These are phyloP conservation scores for Microcebus murinus DNA, from an alignment of 2,113 vertebrate genomes.

Conservation along the genomic window DNA sequence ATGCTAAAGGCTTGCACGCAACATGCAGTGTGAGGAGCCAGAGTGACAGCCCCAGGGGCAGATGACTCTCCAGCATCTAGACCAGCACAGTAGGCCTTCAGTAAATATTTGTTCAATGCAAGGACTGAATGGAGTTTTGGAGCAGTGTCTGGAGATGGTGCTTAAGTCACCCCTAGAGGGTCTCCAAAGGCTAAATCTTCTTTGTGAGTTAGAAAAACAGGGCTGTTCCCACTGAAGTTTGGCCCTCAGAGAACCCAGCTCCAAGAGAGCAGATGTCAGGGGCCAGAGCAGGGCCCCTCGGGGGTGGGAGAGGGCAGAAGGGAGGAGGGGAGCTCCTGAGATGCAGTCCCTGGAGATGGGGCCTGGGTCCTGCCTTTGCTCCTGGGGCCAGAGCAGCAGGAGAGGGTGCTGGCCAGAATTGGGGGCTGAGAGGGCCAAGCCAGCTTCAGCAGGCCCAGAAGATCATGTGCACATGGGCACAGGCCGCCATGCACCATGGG, in stretches of 20 bases:
- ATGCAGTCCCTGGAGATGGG: background rate
- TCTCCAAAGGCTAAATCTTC: background rate
- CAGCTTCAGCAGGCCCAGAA: background rate
- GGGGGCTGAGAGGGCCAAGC: background rate
- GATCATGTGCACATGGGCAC: fast-evolving
- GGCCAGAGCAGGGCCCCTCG: background rate
- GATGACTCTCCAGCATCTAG: background rate
- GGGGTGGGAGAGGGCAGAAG: background rate
- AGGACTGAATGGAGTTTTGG: background rate
- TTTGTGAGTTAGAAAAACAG: background rate
- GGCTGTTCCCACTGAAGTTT: background rate
- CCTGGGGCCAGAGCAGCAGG: background rate
- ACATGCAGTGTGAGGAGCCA: background rate
- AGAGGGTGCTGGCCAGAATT: background rate
- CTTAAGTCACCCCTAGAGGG: background rate
- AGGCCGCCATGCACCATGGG: fast-evolving
- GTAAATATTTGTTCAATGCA: background rate
- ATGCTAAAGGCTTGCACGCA: too few species aligned
- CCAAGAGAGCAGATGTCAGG: background rate
- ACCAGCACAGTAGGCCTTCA: background rate
- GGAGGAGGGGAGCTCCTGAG: background rate
- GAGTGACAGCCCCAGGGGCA: background rate
- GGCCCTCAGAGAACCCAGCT: background rate
- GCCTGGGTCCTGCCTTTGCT: background rate
- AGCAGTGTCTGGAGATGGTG: background rate